These are phyloP conservation scores for Coremacera marginata DNA, from an alignment of 2,888 invertebrate genomes.

Conservation along the genomic window DNA sequence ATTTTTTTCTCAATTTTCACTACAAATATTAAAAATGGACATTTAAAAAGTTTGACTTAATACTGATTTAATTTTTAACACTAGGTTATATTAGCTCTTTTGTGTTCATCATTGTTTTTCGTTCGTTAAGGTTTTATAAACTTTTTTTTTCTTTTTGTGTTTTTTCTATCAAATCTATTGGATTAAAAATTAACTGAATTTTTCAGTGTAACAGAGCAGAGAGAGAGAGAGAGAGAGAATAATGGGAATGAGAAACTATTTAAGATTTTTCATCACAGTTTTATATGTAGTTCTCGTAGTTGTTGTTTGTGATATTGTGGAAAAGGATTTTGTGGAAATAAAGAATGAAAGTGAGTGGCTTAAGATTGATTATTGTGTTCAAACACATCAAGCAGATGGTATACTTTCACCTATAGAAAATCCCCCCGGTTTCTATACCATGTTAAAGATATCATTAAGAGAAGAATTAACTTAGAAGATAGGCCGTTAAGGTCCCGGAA, in stretches of 20 bases:
- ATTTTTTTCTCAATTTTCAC: constrained; percentile 51
- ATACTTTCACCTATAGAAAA: too few species aligned
- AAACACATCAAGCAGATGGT: too few species aligned
- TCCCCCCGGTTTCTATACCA: too few species aligned
- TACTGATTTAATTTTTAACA: constrained; percentile 8
- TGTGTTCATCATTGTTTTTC: not conserved
- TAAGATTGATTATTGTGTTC: too few species aligned
- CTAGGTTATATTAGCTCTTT: not conserved
- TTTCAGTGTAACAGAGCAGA: not conserved
- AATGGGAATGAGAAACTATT: not conserved
- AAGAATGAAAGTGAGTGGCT: not conserved
- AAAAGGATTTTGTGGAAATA: not conserved
- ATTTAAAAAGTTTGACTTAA: constrained; percentile 59
- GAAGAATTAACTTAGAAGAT: too few species aligned
- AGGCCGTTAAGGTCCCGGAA: too few species aligned
- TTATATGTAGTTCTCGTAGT: constrained; percentile 10
- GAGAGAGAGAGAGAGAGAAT: not conserved
- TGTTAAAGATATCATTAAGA: too few species aligned
- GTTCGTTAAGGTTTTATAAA: constrained; percentile 8
- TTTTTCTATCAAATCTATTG: not conserved
- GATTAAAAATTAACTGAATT: not conserved
- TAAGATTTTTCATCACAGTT: constrained; percentile 23
- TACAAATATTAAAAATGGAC: constrained; percentile 66
- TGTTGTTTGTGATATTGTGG: not conserved
- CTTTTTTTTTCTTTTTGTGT: not conserved